Evolutionary conservation across 1,140 invertebrate species (phyloP), one percentile per base, ranked within the genome.

Genomic region (Araneus ventricosus): DNA sequence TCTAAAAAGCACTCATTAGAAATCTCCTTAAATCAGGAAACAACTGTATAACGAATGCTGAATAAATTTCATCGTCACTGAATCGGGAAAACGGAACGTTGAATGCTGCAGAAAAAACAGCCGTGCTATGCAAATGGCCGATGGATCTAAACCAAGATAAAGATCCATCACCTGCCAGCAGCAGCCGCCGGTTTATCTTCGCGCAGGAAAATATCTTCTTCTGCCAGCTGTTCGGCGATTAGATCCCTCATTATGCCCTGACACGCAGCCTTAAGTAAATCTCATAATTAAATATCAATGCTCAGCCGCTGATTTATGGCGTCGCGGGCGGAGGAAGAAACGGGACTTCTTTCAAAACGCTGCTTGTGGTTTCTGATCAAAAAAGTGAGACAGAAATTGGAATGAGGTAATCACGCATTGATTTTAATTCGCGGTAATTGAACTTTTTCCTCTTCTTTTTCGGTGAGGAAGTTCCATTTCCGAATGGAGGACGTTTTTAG

Each of bases 271-370:
- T 80, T 70, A 79, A 90, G 88, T 89, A 80, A 89, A 80, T 90
- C 88, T 90, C 39, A 80, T 90, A 80, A 90, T 90, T 90, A 90
- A 90, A 80, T 80, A 90, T 90, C 88, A 90, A 90, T 90, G 88
- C 14, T n/a, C 27, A 7, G 27, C 20, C n/a, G 57, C 70, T 90
- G 88, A 90, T 90, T 80, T 59, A 90, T 90, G 88, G 75, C 10
- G 2, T 17, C 45, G 17, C 10, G 2, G 45, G 3, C 7, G 10
- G 6, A 8, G 41, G 41, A 6, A 6, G 59, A 7, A 34, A 22
- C 6, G 34, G 39, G 14, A 63, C 41, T 24, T 45, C 20, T 34
- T 30, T 80, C 7, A 8, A 14, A 84, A 10, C 4, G 22, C 34
- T 80, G 27, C 75, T 34, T 39, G 10, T 34, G 75, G 22, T 80